phyloP scores from a whole-genome alignment of 2,797 vertebrate species.

The Euphonia xanthogaster region DNA sequence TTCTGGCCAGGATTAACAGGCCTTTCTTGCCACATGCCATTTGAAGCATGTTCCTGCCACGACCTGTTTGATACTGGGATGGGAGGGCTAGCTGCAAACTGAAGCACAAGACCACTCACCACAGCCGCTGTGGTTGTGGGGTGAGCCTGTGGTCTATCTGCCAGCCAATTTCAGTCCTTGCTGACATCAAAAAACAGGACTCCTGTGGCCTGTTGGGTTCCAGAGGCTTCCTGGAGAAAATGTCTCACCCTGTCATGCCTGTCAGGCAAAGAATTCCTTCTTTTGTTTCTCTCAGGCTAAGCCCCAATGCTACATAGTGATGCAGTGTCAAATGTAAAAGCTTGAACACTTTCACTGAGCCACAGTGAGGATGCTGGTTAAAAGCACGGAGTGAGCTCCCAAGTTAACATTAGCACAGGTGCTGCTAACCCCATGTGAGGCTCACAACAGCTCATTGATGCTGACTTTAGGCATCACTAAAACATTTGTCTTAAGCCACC shows the following conservation, averaged over 20 bases:
- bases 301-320: not conserved
- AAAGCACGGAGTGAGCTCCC: not conserved
- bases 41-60: not conserved
- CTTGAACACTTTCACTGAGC: not conserved
- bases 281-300: not conserved
- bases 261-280: not conserved
- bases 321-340: not conserved
- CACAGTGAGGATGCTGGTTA: not conserved
- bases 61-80: not conserved
- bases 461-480: not conserved
- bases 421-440: not conserved
- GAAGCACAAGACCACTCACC: not conserved
- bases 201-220: not conserved
- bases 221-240: not conserved
- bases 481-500: not conserved
- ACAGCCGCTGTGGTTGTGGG: accelerated
- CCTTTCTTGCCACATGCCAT: not conserved
- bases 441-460: not conserved
- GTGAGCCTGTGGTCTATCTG: not conserved
- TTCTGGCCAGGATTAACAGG: not conserved
- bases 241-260: not conserved
- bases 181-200: not conserved
- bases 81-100: not conserved
- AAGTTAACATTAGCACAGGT: not conserved
- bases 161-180: not conserved